Percentiles rank a stretch among this genome's conserved stretches.
Evolutionary conservation across 2,113 vertebrate genomes (phyloP).

Genomic region (Xenus cinereus): DNA sequence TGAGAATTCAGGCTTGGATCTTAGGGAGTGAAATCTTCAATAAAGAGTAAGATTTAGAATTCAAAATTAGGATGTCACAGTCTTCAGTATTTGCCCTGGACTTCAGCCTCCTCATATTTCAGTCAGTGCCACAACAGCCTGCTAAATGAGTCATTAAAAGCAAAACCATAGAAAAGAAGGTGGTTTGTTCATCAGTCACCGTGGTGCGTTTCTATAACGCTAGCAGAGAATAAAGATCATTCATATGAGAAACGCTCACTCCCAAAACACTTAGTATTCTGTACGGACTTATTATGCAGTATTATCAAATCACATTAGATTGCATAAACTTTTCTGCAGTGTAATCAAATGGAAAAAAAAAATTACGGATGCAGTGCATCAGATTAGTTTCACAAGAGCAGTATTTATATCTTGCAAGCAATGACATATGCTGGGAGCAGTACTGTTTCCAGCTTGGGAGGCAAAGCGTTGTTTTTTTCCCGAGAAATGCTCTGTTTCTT

Average conservation of each 20-base stretch:
- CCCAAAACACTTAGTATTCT: neutral
- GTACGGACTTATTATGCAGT: neutral
- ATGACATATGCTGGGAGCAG: neutral
- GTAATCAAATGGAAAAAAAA: conserved; percentile 6
- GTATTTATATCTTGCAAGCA: conserved; percentile 1
- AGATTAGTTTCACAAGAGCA: conserved; percentile 20
- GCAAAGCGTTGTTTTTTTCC: neutral
- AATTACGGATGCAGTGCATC: neutral
- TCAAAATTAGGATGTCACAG: neutral
- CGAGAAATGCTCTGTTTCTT: conserved; percentile 4
- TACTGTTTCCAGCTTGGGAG: neutral
- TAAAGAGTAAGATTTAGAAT: neutral
- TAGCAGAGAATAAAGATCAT: neutral
- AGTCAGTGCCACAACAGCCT: neutral
- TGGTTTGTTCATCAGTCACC: neutral
- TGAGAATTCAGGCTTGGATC: neutral
- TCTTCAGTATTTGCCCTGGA: neutral
- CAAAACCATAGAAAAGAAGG: neutral
- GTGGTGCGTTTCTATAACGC: neutral
- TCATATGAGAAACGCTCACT: neutral
- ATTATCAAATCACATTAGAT: conserved; percentile 19
- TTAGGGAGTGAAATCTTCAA: neutral
- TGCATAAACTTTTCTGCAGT: conserved; percentile 23
- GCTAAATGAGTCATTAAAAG: neutral
- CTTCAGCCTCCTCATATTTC: neutral